Evolutionary conservation across 2,888 invertebrate species (phyloP).

Genomic region (Cantharis rustica): DNA sequence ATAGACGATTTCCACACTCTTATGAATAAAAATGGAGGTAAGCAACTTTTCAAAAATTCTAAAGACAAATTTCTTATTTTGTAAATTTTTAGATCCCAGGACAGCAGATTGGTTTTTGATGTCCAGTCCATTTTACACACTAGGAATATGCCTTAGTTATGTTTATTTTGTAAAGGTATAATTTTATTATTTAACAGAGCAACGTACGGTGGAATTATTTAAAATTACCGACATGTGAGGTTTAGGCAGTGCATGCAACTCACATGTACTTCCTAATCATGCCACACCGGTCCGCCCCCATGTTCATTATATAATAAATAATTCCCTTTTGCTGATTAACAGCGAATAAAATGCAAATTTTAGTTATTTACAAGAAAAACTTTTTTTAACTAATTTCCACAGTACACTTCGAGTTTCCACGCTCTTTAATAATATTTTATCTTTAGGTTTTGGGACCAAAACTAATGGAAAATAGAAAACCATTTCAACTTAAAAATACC

Average conservation of each 20-base stretch:
- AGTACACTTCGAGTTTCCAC: background rate
- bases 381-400: background rate
- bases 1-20: constrained; percentile 79
- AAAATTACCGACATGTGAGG: background rate
- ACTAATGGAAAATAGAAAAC: constrained; percentile 91
- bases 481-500: constrained; percentile 71
- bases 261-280: background rate
- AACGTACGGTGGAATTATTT: no score
- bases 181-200: constrained; percentile 27
- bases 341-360: no score
- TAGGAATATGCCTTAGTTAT: constrained; percentile 87
- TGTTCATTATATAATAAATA: background rate
- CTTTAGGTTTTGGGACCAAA: constrained; percentile 81
- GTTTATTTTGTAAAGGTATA: constrained; percentile 85
- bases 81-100: constrained; percentile 73
- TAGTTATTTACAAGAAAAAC: no score
- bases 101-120: constrained; percentile 93
- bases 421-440: constrained; percentile 15
- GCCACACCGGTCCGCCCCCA: background rate
- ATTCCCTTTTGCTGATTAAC: background rate
- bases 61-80: constrained; percentile 25
- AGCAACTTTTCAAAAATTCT: constrained; percentile 50
- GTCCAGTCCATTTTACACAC: constrained; percentile 91
- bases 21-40: constrained; percentile 85
- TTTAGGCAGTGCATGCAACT: background rate